Evolutionary conservation across 2,888 invertebrate genomes (phyloP).

Genomic region (Galerucella pusilla): DNA sequence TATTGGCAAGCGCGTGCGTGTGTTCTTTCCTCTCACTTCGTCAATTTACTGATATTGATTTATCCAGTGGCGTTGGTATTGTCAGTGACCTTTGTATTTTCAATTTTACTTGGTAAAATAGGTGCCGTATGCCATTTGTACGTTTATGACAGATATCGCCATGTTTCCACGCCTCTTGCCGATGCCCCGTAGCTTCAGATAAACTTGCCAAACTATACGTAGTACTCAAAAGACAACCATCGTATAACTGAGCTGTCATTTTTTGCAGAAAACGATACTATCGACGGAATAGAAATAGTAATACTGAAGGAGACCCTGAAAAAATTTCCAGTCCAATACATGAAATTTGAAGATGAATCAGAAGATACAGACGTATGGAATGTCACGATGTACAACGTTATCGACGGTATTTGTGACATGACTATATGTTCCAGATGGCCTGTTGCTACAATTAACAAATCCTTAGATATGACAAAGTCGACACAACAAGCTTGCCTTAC

Average conservation of each 20-base stretch:
- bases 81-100: too few species aligned
- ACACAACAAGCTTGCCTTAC: conserved; percentile 50
- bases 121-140: too few species aligned
- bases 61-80: too few species aligned
- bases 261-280: conserved; percentile 20
- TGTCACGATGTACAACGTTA: conserved; percentile 36
- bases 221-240: not conserved
- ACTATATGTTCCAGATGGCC: conserved; percentile 53
- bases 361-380: conserved; percentile 41
- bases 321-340: conserved; percentile 43
- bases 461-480: conserved; percentile 47
- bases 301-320: conserved; percentile 48
- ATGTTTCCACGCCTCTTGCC: too few species aligned
- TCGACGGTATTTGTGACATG: conserved; percentile 43
- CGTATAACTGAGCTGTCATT: not conserved
- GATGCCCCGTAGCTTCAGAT: too few species aligned
- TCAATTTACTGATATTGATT: too few species aligned
- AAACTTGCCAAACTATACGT: too few species aligned
- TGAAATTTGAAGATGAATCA: conserved; percentile 7
- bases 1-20: too few species aligned
- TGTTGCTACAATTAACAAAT: conserved; percentile 9
- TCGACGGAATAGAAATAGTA: conserved; percentile 47
- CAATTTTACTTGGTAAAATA: too few species aligned
- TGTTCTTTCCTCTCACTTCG: too few species aligned
- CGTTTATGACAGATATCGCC: too few species aligned